phyloP scores from a whole-genome alignment of 2,888 invertebrate genomes.

The Bembecia ichneumoniformis region DNA sequence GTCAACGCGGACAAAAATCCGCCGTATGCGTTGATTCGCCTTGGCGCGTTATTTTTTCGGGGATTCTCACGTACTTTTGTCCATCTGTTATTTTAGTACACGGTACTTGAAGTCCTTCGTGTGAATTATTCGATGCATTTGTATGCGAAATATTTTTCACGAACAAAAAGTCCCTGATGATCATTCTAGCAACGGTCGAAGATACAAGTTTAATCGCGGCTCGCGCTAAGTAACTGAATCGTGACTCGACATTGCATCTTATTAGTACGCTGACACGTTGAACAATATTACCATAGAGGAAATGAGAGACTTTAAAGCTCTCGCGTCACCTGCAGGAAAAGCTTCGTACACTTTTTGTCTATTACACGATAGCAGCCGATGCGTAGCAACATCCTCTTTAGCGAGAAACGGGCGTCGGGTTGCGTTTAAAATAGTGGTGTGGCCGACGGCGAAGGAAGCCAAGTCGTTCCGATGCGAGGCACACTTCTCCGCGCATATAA shows the following conservation, averaged over 20 bases:
- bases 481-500: slow-evolving; percentile 58
- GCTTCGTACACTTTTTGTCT: slow-evolving; percentile 46
- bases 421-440: slow-evolving; percentile 38
- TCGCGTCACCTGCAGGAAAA: slow-evolving; percentile 45
- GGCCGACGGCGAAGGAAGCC: slow-evolving; percentile 48
- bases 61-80: no score
- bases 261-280: slow-evolving; percentile 57
- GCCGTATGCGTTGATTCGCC: no score
- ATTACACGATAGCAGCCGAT: slow-evolving; percentile 1
- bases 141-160: no score
- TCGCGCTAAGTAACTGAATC: slow-evolving; percentile 15
- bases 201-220: neutral
- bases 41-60: no score
- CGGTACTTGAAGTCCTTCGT: no score
- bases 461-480: slow-evolving; percentile 44
- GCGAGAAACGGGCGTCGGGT: slow-evolving; percentile 41
- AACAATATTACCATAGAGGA: slow-evolving; percentile 51
- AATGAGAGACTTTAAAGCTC: slow-evolving; percentile 35
- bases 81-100: no score
- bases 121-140: no score
- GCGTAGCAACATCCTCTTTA: slow-evolving; percentile 55
- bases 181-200: neutral
- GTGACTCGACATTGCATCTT: slow-evolving; percentile 38
- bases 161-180: neutral
- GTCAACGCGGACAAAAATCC: no score